phyloP scores from a whole-genome alignment of 1,140 invertebrate genomes.

The Zaprionus ornatus region DNA sequence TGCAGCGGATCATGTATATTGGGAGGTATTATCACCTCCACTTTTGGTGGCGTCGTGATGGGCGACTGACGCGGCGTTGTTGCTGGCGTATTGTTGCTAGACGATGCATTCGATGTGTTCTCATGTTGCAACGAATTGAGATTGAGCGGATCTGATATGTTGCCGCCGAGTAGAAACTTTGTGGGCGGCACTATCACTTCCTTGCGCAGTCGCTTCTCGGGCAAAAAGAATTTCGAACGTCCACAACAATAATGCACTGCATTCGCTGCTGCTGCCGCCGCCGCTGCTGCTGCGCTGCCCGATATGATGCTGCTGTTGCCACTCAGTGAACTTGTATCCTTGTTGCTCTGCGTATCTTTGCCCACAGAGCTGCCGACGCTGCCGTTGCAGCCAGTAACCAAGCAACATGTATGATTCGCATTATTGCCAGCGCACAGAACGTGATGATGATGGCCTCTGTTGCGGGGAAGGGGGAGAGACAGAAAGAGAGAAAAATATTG shows the following conservation, averaged over 20 bases:
- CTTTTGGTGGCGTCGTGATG: conserved; percentile 90
- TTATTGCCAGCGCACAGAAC: conserved; percentile 76
- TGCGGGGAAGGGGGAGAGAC: neutral
- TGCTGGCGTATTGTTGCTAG: conserved; percentile 94
- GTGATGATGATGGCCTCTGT: conserved; percentile 71
- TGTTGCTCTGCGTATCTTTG: conserved; percentile 60
- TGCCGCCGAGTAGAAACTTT: conserved; percentile 97
- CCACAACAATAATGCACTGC: conserved; percentile 75
- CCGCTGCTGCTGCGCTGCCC: conserved; percentile 44
- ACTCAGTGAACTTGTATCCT: conserved; percentile 66
- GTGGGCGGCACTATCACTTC: conserved; percentile 92
- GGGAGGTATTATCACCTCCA: conserved; percentile 96
- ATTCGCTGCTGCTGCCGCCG: conserved; percentile 54
- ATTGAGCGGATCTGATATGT: conserved; percentile 97
- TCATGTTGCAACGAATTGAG: conserved; percentile 96
- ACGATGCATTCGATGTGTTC: conserved; percentile 90
- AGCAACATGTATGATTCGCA: conserved; percentile 73
- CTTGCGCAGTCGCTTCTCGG: conserved; percentile 89
- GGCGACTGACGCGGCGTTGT: conserved; percentile 95
- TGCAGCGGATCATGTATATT: conserved; percentile 96
- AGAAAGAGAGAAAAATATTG: neutral
- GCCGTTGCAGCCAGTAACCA: conserved; percentile 72
- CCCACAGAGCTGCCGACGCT: conserved; percentile 37
- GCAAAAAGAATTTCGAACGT: conserved; percentile 86
- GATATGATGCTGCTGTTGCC: conserved; percentile 65